phyloP scores from a whole-genome alignment of 2,113 vertebrate species.

The Odocoileus virginianus region DNA sequence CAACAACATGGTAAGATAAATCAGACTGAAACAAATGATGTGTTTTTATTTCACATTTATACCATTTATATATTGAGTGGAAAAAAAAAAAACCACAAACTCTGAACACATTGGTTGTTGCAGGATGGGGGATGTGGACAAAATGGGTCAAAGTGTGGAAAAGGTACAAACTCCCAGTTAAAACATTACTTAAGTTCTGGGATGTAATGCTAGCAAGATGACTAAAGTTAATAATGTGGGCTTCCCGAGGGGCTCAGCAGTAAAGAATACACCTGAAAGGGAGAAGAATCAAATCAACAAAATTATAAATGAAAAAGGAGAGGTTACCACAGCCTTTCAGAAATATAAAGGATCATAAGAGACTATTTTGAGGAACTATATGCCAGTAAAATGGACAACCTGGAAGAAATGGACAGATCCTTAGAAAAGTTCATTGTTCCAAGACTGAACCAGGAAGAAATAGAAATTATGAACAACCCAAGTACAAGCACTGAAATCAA shows the following conservation, averaged over 20 bases:
- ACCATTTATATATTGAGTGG: background rate
- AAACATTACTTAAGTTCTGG: background rate
- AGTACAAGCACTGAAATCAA: background rate
- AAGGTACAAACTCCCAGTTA: background rate
- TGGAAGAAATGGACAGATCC: background rate
- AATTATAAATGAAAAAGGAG: too few species aligned
- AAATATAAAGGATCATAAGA: too few species aligned
- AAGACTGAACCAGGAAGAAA: background rate
- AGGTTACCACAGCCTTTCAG: too few species aligned
- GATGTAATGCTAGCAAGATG: background rate
- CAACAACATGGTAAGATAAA: background rate
- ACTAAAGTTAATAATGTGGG: background rate
- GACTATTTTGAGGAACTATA: background rate
- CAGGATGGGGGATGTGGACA: background rate
- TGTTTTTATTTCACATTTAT: background rate
- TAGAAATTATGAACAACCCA: background rate
- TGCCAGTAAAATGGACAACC: background rate
- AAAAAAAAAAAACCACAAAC: background rate
- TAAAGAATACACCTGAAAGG: too few species aligned
- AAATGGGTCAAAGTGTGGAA: background rate
- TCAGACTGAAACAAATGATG: background rate
- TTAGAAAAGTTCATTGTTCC: background rate
- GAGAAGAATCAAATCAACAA: too few species aligned
- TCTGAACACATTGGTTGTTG: background rate
- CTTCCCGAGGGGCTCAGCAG: too few species aligned